Evolutionary conservation across 2,888 invertebrate species (phyloP).

Genomic region (Caenorhabditis japonica): DNA sequence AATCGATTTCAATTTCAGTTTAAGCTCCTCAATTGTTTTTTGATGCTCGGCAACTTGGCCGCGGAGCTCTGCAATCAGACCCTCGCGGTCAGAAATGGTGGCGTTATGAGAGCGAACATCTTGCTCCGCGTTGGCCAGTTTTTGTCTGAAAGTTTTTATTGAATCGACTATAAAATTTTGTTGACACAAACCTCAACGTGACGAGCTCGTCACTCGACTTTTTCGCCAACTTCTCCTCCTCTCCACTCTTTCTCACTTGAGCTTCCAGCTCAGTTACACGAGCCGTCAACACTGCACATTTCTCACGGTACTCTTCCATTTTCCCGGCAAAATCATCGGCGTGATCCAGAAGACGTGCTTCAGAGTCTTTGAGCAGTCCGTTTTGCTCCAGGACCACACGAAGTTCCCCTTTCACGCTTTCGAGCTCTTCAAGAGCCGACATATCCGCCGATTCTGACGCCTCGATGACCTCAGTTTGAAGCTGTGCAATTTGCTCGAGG

Average conservation of each 20-base stretch:
- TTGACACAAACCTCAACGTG: slow-evolving; percentile 26
- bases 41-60: slow-evolving; percentile 10
- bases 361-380: slow-evolving; percentile 57
- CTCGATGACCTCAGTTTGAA: slow-evolving; percentile 1
- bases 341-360: slow-evolving; percentile 57
- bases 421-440: slow-evolving; percentile 9
- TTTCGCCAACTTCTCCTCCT: neutral
- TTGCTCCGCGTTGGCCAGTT: slow-evolving; percentile 28
- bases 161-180: no score
- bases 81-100: slow-evolving; percentile 26
- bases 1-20: slow-evolving; percentile 7
- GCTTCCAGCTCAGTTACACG: slow-evolving; percentile 14
- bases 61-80: slow-evolving; percentile 21
- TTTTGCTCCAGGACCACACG: slow-evolving; percentile 41
- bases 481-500: neutral
- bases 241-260: neutral
- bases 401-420: slow-evolving; percentile 6
- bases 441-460: slow-evolving; percentile 8
- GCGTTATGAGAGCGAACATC: slow-evolving; percentile 8
- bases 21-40: slow-evolving; percentile 27
- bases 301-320: slow-evolving; percentile 40
- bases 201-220: slow-evolving; percentile 22
- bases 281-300: slow-evolving; percentile 3
- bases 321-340: slow-evolving; percentile 55
- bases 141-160: slow-evolving; percentile 30